phyloP scores from a whole-genome alignment of 2,797 vertebrate genomes.

The Balearica regulorum region DNA sequence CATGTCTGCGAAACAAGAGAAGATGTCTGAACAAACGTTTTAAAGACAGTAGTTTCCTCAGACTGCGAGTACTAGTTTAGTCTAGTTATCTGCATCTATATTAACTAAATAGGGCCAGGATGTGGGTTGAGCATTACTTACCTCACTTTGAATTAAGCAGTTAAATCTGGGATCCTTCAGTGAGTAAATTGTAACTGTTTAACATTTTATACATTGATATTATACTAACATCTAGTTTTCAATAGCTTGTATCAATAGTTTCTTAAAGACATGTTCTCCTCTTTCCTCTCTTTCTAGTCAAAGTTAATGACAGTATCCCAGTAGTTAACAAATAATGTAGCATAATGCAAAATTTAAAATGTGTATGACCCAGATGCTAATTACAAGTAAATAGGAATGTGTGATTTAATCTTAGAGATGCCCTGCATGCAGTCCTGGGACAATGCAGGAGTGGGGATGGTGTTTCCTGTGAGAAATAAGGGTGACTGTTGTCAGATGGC shows the following conservation, averaged over 20 bases:
- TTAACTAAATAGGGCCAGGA: neutral
- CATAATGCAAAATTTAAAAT: neutral
- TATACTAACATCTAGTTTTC: neutral
- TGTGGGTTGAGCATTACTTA: neutral
- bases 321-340: neutral
- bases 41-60: neutral
- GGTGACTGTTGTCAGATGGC: neutral
- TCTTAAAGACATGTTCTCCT: neutral
- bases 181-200: neutral
- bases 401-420: neutral
- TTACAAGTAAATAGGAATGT: neutral
- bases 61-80: neutral
- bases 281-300: neutral
- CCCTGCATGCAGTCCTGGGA: neutral
- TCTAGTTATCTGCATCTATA: neutral
- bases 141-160: neutral
- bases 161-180: neutral
- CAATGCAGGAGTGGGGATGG: neutral
- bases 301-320: neutral
- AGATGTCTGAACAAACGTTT: neutral
- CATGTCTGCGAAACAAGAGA: neutral
- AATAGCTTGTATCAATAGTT: neutral
- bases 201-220: neutral
- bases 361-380: neutral
- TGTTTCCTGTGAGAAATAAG: neutral